These are phyloP conservation scores for Drosophila jambulina DNA, from an alignment of 1,140 invertebrate species.

Conservation along the genomic window DNA sequence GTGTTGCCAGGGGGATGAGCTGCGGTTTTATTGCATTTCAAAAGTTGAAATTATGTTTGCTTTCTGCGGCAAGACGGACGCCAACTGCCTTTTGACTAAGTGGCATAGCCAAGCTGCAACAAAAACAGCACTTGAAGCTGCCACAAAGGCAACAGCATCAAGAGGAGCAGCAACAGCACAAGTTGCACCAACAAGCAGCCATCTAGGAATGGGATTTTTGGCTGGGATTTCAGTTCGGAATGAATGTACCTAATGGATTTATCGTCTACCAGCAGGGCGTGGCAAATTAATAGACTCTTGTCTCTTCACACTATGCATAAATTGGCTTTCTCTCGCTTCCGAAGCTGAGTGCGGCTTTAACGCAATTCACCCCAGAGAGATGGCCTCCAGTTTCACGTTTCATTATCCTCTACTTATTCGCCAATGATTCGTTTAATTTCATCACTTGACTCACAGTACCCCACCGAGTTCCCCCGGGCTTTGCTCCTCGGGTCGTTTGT, in stretches of 20 bases:
- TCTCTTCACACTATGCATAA: conserved; percentile 34
- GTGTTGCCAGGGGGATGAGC: conserved; percentile 30
- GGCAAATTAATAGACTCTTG: conserved; percentile 48
- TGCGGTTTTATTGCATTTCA: conserved; percentile 66
- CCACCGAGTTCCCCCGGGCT: background rate
- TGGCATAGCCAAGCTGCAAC: conserved; percentile 52
- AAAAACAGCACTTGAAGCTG: conserved; percentile 34
- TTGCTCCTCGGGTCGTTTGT: conserved; percentile 21
- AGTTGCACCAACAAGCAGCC: conserved; percentile 23
- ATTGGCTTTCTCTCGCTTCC: conserved; percentile 15
- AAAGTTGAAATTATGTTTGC: conserved; percentile 77
- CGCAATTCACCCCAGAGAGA: conserved; percentile 3
- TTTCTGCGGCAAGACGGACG: conserved; percentile 59
- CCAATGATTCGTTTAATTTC: conserved; percentile 56
- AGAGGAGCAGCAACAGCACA: conserved; percentile 11
- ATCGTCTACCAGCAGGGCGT: conserved; percentile 32
- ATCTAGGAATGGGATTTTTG: conserved; percentile 16
- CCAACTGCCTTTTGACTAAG: conserved; percentile 61
- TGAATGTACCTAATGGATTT: conserved; percentile 32
- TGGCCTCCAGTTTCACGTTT: conserved; percentile 38
- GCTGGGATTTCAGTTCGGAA: background rate
- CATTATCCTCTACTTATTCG: conserved; percentile 42
- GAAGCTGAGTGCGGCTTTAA: background rate
- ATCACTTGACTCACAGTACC: conserved; percentile 28
- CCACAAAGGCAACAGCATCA: conserved; percentile 40